These are phyloP conservation scores for Mystacides longicornis DNA, from an alignment of 2,888 invertebrate species.

Conservation along the genomic window DNA sequence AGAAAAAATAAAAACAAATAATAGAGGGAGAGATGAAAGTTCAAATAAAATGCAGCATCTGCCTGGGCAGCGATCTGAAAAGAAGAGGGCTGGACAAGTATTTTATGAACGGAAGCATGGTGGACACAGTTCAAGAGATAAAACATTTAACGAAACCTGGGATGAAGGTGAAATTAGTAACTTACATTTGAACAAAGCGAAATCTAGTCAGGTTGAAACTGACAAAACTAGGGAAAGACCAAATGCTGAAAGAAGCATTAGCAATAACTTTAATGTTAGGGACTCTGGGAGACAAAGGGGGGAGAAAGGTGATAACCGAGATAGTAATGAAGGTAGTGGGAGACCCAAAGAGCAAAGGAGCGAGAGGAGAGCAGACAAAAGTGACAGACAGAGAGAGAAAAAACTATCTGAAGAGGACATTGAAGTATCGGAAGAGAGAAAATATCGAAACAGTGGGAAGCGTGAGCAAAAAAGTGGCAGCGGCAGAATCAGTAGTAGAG, in stretches of 20 bases:
- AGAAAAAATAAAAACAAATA: neutral
- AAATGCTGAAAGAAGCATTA: neutral
- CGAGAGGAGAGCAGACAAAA: constrained; percentile 11
- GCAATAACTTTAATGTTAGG: neutral
- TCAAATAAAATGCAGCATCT: neutral
- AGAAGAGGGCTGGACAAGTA: neutral
- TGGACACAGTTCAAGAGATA: neutral
- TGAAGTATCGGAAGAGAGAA: constrained; percentile 2
- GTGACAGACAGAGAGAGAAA: constrained; percentile 3
- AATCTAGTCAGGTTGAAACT: neutral
- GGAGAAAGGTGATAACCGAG: constrained; percentile 3
- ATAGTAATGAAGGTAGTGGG: neutral
- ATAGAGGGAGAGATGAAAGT: neutral
- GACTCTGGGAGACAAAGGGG: neutral
- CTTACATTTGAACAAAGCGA: neutral
- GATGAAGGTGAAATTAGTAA: neutral
- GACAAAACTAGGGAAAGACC: neutral
- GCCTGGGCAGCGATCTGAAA: neutral
- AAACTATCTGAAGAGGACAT: neutral
- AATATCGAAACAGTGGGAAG: neutral
- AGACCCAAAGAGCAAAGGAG: neutral
- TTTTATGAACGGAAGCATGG: neutral
- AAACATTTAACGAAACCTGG: neutral
- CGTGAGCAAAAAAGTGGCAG: constrained; percentile 7
- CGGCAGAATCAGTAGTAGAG: constrained; percentile 14